Conservation (phyloP, 2,797 vertebrate species). For the Amniataba percoides region DNA sequence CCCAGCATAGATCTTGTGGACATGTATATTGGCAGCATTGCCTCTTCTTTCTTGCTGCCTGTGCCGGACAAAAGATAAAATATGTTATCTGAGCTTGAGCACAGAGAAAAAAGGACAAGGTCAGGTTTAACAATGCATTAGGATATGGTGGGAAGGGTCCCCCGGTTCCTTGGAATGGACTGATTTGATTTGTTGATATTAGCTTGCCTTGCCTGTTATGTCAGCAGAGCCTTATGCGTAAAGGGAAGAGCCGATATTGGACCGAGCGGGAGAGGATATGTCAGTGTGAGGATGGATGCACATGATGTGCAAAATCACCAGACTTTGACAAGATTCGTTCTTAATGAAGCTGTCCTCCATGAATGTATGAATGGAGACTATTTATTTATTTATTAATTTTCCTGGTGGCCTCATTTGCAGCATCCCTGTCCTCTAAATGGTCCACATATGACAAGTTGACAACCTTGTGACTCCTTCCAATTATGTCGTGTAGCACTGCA, state of each 20-base stretch:
- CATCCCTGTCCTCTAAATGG: conserved; percentile 3
- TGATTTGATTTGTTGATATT: conserved; percentile 71
- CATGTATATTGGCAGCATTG: conserved; percentile 40
- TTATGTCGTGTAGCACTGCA: neutral
- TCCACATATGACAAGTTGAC: conserved; percentile 9
- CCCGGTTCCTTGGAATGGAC: conserved; percentile 39
- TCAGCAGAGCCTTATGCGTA: conserved; percentile 25
- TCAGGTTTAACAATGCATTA: conserved; percentile 57
- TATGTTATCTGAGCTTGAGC: conserved; percentile 47
- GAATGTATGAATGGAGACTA: conserved; percentile 9
- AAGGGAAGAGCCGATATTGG: conserved; percentile 34
- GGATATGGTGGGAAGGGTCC: conserved; percentile 53
- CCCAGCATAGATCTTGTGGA: conserved; percentile 17
- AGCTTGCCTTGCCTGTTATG: conserved; percentile 37
- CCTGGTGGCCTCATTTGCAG: neutral
- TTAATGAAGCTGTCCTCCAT: conserved; percentile 30
- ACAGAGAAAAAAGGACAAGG: conserved; percentile 51
- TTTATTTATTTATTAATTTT: conserved; percentile 7
- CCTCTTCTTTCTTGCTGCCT: conserved; percentile 31
- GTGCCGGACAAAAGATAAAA: conserved; percentile 48
- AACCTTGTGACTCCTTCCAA: neutral
- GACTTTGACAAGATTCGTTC: conserved; percentile 7
- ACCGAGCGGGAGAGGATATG: conserved; percentile 26
- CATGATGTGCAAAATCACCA: conserved; percentile 7
- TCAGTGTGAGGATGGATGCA: conserved; percentile 22